These are phyloP conservation scores for Drosophila aff. DNA, from an alignment of 1,140 invertebrate species.

Conservation along the genomic window DNA sequence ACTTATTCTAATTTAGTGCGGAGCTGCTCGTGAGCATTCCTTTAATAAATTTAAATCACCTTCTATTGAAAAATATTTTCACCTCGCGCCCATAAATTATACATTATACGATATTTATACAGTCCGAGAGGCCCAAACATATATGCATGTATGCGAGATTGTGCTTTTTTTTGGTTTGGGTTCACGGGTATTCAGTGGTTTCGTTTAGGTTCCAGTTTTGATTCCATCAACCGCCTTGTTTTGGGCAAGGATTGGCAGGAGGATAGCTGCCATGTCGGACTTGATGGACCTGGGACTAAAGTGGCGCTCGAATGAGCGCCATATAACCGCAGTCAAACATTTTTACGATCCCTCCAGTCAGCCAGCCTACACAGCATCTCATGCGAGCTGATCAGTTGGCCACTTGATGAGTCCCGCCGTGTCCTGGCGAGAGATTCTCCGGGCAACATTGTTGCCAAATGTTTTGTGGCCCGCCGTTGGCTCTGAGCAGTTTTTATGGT, in stretches of 20 bases:
- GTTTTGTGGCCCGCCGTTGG: constrained; percentile 55
- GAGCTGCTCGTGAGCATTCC: constrained; percentile 78
- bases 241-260: not conserved
- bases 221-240: constrained; percentile 23
- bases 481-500: constrained; percentile 77
- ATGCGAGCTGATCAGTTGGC: constrained; percentile 42
- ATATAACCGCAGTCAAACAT: constrained; percentile 82
- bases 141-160: constrained; percentile 5
- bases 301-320: constrained; percentile 79
- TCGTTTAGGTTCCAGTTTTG: constrained; percentile 31
- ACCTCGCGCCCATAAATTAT: constrained; percentile 80
- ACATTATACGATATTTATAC: constrained; percentile 54
- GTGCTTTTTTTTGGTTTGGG: not conserved
- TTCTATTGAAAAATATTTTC: constrained; percentile 84
- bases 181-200: constrained; percentile 34
- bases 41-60: constrained; percentile 84
- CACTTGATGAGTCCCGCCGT: constrained; percentile 25
- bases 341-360: constrained; percentile 65
- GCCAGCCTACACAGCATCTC: constrained; percentile 7
- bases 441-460: constrained; percentile 74
- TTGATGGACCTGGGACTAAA: constrained; percentile 57
- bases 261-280: not conserved
- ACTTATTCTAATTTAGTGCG: constrained; percentile 82
- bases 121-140: constrained; percentile 15
- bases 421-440: constrained; percentile 48